phyloP scores from a whole-genome alignment of 1,140 invertebrate genomes.

The Lepidurus arcticus region DNA sequence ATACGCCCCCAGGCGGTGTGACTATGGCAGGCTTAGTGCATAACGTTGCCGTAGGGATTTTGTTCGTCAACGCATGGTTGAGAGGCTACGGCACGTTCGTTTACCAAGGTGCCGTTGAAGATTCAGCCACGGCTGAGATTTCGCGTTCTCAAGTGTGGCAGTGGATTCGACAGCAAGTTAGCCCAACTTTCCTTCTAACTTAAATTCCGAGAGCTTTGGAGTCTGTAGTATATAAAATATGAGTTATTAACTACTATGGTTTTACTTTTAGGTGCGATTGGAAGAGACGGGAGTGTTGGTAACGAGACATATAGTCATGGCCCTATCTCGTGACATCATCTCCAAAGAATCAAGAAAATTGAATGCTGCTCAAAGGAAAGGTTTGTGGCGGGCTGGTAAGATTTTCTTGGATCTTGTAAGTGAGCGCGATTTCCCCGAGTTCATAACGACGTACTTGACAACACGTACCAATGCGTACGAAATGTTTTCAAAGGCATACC shows the following conservation, averaged over 20 bases:
- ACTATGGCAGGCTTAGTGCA: conserved; percentile 56
- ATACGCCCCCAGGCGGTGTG: conserved; percentile 56
- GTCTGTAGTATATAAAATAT: conserved; percentile 24
- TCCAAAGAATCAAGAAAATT: conserved; percentile 44
- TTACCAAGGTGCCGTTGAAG: conserved; percentile 59
- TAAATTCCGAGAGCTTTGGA: not conserved
- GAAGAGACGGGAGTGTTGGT: conserved; percentile 46
- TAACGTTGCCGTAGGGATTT: conserved; percentile 58
- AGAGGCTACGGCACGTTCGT: conserved; percentile 58
- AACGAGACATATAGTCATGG: conserved; percentile 46
- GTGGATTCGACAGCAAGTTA: conserved; percentile 60
- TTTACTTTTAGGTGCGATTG: conserved; percentile 37
- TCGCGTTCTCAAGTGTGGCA: conserved; percentile 67
- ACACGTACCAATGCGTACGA: conserved; percentile 24
- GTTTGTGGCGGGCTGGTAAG: conserved; percentile 48
- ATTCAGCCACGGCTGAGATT: conserved; percentile 69
- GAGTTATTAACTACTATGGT: conserved; percentile 32
- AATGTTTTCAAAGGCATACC: not conserved
- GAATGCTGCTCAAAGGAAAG: conserved; percentile 44
- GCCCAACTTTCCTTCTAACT: conserved; percentile 34
- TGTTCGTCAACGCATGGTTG: conserved; percentile 64
- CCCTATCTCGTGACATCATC: conserved; percentile 45
- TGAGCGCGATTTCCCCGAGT: conserved; percentile 50
- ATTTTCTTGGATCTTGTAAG: conserved; percentile 53
- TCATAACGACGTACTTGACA: conserved; percentile 53